These are phyloP conservation scores for Poeciliopsis gracilis DNA, from an alignment of 2,797 vertebrate species.

Conservation along the genomic window DNA sequence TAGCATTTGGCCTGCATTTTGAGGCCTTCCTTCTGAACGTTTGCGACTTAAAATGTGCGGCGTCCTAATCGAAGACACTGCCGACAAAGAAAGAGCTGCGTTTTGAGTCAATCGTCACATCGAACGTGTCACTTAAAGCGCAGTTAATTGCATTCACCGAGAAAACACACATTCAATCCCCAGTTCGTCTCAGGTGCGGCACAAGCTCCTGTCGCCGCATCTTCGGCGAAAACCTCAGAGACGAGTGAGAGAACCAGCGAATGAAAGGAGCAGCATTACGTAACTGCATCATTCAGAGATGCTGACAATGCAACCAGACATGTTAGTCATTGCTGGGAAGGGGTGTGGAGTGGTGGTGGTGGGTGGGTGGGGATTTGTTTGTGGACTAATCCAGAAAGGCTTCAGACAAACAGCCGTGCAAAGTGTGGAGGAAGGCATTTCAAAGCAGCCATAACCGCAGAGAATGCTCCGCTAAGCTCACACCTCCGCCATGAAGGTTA, in stretches of 20 bases:
- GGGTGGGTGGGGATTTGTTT: slow-evolving; percentile 34
- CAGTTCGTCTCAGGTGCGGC: slow-evolving; percentile 27
- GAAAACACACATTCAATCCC: slow-evolving; percentile 19
- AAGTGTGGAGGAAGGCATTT: slow-evolving; percentile 35
- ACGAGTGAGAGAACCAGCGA: slow-evolving; percentile 13
- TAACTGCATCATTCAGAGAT: slow-evolving; percentile 42
- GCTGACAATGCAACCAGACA: slow-evolving; percentile 20
- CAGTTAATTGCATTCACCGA: background rate
- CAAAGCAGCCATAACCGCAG: slow-evolving; percentile 28
- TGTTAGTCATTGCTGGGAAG: slow-evolving; percentile 23
- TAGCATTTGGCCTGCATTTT: background rate
- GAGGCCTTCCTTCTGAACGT: background rate
- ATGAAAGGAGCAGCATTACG: slow-evolving; percentile 34
- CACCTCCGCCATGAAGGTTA: slow-evolving; percentile 56
- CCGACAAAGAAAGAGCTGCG: background rate
- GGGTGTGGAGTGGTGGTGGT: too few relatives aligned
- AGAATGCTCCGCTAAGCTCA: slow-evolving; percentile 59
- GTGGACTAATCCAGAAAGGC: slow-evolving; percentile 54
- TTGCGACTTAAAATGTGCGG: background rate
- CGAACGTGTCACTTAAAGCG: background rate
- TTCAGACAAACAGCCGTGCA: slow-evolving; percentile 30
- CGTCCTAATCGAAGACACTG: background rate
- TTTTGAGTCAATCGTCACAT: background rate
- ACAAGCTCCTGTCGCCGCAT: slow-evolving; percentile 22
- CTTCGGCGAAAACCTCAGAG: slow-evolving; percentile 17